A percentile compares a stretch with the other conserved stretches of the same genome.
phyloP scores from a whole-genome alignment of 2,113 vertebrate species.

The Rissa tridactyla region DNA sequence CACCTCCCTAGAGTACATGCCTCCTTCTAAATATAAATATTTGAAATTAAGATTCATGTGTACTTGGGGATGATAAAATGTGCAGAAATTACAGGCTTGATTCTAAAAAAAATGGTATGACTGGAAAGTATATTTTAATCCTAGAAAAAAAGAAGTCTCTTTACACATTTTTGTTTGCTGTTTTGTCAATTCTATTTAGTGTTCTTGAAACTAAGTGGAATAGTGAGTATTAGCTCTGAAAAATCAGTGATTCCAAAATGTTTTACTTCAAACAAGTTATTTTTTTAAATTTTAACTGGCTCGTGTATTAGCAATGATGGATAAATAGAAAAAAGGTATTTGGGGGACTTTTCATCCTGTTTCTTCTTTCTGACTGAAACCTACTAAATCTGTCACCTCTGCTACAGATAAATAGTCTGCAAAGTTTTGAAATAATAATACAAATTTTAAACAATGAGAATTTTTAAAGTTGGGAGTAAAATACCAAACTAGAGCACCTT shows the following conservation, averaged over 20 bases:
- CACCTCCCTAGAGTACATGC: not conserved
- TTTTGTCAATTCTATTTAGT: not conserved
- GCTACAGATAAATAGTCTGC: not conserved
- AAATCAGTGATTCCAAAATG: not conserved
- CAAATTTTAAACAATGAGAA: too few species aligned
- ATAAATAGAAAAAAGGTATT: not conserved
- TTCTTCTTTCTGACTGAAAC: not conserved
- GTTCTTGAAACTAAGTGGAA: not conserved
- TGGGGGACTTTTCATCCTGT: not conserved
- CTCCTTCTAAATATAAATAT: conserved; percentile 36
- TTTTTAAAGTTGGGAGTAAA: not conserved
- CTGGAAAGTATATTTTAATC: not conserved
- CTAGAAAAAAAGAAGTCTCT: not conserved
- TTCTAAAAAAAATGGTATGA: not conserved
- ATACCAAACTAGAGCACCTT: not conserved
- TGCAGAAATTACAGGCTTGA: not conserved
- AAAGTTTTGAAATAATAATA: not conserved
- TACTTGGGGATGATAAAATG: not conserved
- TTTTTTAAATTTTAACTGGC: not conserved
- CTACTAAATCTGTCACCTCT: not conserved
- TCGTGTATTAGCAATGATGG: not conserved
- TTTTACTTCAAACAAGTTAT: not conserved
- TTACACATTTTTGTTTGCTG: not conserved
- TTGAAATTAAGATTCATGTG: conserved; percentile 4
- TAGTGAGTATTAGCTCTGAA: not conserved